Evolutionary conservation across 2,888 invertebrate species (phyloP), one percentile per base, ranked within the genome.

Genomic region (Platynereis dumerilii): DNA sequence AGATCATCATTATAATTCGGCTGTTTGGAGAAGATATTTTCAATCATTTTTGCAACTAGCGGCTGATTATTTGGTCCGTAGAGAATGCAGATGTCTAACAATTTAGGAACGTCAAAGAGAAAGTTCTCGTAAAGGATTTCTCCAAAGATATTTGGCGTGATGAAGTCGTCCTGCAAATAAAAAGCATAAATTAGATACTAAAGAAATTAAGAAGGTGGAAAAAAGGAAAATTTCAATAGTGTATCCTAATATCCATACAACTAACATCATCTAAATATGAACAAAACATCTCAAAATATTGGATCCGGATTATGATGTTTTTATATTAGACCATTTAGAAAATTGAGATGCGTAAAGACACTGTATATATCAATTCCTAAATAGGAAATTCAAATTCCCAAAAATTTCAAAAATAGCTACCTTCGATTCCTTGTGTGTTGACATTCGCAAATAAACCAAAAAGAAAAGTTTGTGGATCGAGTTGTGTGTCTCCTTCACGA

Each of bases 51-150:
- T 0, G 86, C 81, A 17, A 93, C 85, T 52, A 91, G 85, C 58
- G 82, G 77, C 0, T 84, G 76, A 77, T 93, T 92, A 58, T 88
- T 88, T 27, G 87, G 86, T 0, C 91, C 92, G 74, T 91, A 92
- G 10, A 91, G 86, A 48, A 90, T 87, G 77, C 92, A 90, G 15
- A 93, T 81, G 80, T 93, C 93, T 85, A 92, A 89, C 60, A 94
- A 24, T 77, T 91, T 90, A 0, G 93, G 92, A 70, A 93, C 87
- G n/a, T 93, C 92, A 75, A 93, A 90, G 70, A 94, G 85, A 82
- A 89, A 92, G 73, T 92, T 90, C 67, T 91, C 87, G 81, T 93
- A 93, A 57, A 94, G 79, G n/a, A 92, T 77, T 5, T 89, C 87
- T 0, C 89, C 90, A 85, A 91, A 89, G 64, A 87, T 88, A 45